Evolutionary conservation across 2,888 invertebrate genomes (phyloP).

Genomic region (Idaea dimidiata): DNA sequence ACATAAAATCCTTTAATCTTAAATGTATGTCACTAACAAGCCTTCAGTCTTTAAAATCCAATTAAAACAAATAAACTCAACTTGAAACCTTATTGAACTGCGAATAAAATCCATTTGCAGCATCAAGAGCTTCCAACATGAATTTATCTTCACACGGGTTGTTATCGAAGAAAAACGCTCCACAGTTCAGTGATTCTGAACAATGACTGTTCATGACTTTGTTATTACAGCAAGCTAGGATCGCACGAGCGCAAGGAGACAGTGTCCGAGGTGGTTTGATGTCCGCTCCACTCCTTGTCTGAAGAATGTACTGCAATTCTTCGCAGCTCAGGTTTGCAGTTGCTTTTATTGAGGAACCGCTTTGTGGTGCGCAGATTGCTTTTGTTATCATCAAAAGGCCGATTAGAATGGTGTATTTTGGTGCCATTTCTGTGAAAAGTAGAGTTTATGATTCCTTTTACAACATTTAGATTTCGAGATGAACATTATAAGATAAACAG

Average conservation of each 20-base stretch:
- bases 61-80: conserved; percentile 10
- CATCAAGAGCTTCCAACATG: conserved; percentile 78
- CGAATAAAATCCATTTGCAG: conserved; percentile 62
- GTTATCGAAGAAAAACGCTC: conserved; percentile 87
- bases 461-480: not conserved
- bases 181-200: conserved; percentile 87
- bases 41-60: not conserved
- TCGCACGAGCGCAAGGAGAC: conserved; percentile 87
- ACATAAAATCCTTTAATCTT: not conserved
- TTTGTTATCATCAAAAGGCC: conserved; percentile 37
- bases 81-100: conserved; percentile 44
- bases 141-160: conserved; percentile 86
- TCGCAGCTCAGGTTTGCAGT: conserved; percentile 50
- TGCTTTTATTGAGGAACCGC: conserved; percentile 52
- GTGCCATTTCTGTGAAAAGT: conserved; percentile 46
- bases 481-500: too few relatives aligned
- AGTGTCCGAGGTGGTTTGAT: conserved; percentile 49
- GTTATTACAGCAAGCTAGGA: conserved; percentile 85
- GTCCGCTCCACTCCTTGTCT: conserved; percentile 42
- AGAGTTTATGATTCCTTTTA: not conserved
- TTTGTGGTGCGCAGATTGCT: conserved; percentile 42
- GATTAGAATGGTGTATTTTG: conserved; percentile 31
- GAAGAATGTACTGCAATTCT: conserved; percentile 56
- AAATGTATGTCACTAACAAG: not conserved
- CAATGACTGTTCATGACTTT: conserved; percentile 78